A percentile compares a stretch with the other conserved stretches of the same genome.
Conservation (phyloP, 2,797 vertebrate species). For the Orientallactaga sibirica region DNA sequence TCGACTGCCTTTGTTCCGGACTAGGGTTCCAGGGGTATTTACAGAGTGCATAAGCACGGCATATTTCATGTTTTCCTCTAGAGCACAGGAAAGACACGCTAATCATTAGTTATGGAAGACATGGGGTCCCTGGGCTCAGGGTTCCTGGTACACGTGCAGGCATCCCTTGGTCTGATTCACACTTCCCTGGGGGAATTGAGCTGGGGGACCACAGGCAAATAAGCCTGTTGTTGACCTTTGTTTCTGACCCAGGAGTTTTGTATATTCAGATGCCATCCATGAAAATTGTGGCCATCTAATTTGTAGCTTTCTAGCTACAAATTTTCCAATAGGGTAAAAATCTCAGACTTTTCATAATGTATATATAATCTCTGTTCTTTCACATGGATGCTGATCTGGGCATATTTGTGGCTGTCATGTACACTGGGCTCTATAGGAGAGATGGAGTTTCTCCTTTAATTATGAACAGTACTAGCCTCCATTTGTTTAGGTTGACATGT, state of each 20-base stretch:
- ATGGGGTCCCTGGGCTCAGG: neutral
- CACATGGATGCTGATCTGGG: neutral
- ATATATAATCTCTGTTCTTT: neutral
- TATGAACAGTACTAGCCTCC: neutral
- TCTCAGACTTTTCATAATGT: neutral
- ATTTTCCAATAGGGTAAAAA: neutral
- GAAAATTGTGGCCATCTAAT: neutral
- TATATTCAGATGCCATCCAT: neutral
- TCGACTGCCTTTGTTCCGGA: neutral
- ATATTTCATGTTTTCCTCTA: neutral
- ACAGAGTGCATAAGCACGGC: neutral
- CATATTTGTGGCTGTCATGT: neutral
- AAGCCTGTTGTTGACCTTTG: neutral
- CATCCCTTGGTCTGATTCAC: neutral
- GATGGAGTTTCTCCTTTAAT: neutral
- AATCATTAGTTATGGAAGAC: neutral
- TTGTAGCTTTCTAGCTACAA: neutral
- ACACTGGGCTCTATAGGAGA: neutral
- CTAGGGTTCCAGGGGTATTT: neutral
- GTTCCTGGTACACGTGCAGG: fast-evolving
- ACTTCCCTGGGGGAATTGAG: too few relatives aligned
- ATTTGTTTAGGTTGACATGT: neutral
- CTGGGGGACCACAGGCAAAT: too few relatives aligned
- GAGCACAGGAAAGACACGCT: neutral
- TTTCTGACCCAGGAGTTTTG: neutral